Conservation (phyloP, 1,140 invertebrate genomes). For the Trichonephila inaurata region DNA sequence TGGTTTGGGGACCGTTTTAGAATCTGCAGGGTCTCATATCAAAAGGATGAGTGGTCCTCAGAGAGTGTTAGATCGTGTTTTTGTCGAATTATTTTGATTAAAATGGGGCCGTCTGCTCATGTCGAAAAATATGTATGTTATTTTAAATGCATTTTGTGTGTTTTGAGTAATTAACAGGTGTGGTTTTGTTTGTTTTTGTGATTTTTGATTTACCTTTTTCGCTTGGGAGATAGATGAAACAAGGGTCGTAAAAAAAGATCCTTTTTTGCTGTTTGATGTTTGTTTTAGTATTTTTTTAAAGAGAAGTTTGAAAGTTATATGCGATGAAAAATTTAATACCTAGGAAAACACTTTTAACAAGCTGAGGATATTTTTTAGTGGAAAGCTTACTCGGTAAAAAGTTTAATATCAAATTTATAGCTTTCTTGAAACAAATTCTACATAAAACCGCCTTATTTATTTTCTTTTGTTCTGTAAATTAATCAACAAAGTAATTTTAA, state of each 20-base stretch:
- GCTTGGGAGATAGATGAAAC: background rate
- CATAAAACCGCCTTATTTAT: too few relatives aligned
- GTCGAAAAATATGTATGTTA: background rate
- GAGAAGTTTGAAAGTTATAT: too few relatives aligned
- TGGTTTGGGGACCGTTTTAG: slow-evolving; percentile 37
- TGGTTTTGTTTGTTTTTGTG: background rate
- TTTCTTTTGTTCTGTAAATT: too few relatives aligned
- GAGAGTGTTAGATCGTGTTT: background rate
- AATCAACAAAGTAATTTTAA: too few relatives aligned
- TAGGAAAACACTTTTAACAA: too few relatives aligned
- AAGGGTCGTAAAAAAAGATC: background rate
- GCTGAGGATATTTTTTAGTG: too few relatives aligned
- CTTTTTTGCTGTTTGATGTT: too few relatives aligned
- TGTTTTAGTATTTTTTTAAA: too few relatives aligned
- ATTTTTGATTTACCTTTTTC: background rate
- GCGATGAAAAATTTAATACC: too few relatives aligned
- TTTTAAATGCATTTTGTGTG: slow-evolving; percentile 28
- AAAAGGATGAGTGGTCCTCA: background rate
- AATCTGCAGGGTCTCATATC: background rate
- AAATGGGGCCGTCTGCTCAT: background rate
- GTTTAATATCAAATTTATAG: too few relatives aligned
- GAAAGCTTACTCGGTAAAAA: too few relatives aligned
- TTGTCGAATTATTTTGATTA: slow-evolving; percentile 18
- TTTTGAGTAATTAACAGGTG: background rate
- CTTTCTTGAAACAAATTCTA: too few relatives aligned